Percentiles rank a stretch among this genome's conserved stretches.
phyloP scores from a whole-genome alignment of 2,888 invertebrate genomes.

The Creontiades dilutus region DNA sequence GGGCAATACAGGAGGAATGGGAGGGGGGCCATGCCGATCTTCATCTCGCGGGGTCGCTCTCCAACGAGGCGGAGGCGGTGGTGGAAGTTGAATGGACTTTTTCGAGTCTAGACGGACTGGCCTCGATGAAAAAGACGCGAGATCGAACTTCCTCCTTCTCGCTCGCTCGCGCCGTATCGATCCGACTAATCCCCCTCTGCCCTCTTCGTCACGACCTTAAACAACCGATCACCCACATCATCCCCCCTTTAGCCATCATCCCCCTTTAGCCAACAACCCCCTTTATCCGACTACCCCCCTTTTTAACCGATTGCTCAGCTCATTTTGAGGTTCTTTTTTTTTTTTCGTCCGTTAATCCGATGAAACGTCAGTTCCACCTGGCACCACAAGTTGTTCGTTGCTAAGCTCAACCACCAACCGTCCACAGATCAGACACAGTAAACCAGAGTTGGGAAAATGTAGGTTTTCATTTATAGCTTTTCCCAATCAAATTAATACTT shows the following conservation, averaged over 20 bases:
- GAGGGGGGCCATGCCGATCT: not conserved
- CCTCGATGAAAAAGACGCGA: conserved; percentile 32
- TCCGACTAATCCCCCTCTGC: not conserved
- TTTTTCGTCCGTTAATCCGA: not conserved
- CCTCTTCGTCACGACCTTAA: not conserved
- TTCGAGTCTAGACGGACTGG: conserved; percentile 41
- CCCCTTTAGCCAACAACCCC: not conserved
- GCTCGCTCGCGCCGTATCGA: not conserved
- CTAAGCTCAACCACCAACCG: not conserved
- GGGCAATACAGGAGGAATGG: not conserved
- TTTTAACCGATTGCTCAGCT: not conserved
- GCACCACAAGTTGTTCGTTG: not conserved
- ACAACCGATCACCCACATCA: conserved; percentile 5
- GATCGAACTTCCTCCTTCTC: conserved; percentile 3
- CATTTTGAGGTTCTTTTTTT: not conserved
- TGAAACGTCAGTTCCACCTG: not conserved
- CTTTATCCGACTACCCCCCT: too few species aligned
- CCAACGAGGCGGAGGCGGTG: not conserved
- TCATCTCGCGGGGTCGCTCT: not conserved
- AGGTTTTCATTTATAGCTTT: too few species aligned
- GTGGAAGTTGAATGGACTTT: conserved; percentile 41
- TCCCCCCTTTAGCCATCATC: not conserved
- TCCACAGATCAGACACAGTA: not conserved
- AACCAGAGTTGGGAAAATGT: too few species aligned
- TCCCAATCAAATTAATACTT: too few species aligned